These are phyloP conservation scores for Amphiprion clarkii DNA, from an alignment of 2,797 vertebrate genomes.

Conservation along the genomic window DNA sequence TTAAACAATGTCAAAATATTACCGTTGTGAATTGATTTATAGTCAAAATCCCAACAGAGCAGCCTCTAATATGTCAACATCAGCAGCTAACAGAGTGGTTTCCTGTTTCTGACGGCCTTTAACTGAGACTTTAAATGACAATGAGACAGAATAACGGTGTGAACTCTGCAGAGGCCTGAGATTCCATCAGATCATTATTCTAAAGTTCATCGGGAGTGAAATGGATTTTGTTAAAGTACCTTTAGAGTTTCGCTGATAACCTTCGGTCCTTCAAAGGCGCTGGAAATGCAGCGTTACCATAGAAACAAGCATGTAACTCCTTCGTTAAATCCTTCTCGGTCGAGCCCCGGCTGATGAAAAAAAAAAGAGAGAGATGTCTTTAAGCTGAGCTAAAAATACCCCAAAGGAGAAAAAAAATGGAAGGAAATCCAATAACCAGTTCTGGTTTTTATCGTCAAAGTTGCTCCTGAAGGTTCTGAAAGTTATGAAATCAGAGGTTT, in stretches of 20 bases:
- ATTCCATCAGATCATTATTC: slow-evolving; percentile 37
- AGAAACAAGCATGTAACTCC: slow-evolving; percentile 68
- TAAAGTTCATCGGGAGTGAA: slow-evolving; percentile 46
- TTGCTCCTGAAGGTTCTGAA: slow-evolving; percentile 26
- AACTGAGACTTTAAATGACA: slow-evolving; percentile 15
- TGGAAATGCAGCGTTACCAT: slow-evolving; percentile 63
- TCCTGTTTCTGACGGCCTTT: not conserved
- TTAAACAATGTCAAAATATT: too few relatives aligned
- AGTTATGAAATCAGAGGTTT: slow-evolving; percentile 39
- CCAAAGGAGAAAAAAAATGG: slow-evolving; percentile 30
- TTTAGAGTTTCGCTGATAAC: slow-evolving; percentile 64
- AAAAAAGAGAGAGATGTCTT: slow-evolving; percentile 32
- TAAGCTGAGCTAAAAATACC: slow-evolving; percentile 68
- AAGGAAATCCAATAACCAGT: slow-evolving; percentile 6
- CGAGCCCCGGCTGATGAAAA: slow-evolving; percentile 39
- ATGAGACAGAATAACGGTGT: not conserved
- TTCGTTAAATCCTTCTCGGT: slow-evolving; percentile 57
- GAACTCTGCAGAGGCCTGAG: not conserved
- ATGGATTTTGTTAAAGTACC: slow-evolving; percentile 58
- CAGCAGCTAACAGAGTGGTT: too few relatives aligned
- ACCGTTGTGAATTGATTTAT: too few relatives aligned
- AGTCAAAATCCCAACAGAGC: not conserved
- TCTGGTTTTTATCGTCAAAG: not conserved
- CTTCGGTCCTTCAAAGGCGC: slow-evolving; percentile 64
- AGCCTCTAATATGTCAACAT: too few relatives aligned